phyloP scores from a whole-genome alignment of 2,888 invertebrate species.

The Protophormia terraenovae region DNA sequence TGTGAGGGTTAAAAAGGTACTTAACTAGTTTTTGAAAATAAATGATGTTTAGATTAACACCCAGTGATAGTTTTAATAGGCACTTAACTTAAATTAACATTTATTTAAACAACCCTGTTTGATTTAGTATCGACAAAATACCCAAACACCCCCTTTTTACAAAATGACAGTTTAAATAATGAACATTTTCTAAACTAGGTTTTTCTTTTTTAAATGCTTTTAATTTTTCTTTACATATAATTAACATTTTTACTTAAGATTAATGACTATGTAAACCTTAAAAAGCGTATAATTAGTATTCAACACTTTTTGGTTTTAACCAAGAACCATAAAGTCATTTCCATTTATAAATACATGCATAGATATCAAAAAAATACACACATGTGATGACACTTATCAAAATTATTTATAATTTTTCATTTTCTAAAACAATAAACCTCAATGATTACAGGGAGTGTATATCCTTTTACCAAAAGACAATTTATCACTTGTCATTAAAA shows the following conservation, averaged over 20 bases:
- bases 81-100: slow-evolving; percentile 67
- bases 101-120: slow-evolving; percentile 47
- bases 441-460: slow-evolving; percentile 64
- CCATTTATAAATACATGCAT: slow-evolving; percentile 4
- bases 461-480: slow-evolving; percentile 52
- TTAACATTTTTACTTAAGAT: slow-evolving; percentile 55
- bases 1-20: not conserved
- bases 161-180: slow-evolving; percentile 35
- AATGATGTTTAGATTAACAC: slow-evolving; percentile 60
- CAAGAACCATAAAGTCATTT: slow-evolving; percentile 49
- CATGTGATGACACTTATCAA: slow-evolving; percentile 64
- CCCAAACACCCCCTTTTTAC: slow-evolving; percentile 23
- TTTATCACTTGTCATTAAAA: slow-evolving; percentile 68
- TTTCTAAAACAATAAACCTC: slow-evolving; percentile 60
- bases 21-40: slow-evolving; percentile 43
- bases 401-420: slow-evolving; percentile 67
- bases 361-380: not conserved
- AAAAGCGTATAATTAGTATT: slow-evolving; percentile 67
- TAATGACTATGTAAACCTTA: slow-evolving; percentile 60
- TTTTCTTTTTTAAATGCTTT: not conserved
- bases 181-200: not conserved
- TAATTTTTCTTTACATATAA: slow-evolving; percentile 12
- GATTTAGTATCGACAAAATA: slow-evolving; percentile 32
- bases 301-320: slow-evolving; percentile 62
- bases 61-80: slow-evolving; percentile 58